Conservation (phyloP, 2,113 vertebrate genomes). For the Baryphthengus martii region DNA sequence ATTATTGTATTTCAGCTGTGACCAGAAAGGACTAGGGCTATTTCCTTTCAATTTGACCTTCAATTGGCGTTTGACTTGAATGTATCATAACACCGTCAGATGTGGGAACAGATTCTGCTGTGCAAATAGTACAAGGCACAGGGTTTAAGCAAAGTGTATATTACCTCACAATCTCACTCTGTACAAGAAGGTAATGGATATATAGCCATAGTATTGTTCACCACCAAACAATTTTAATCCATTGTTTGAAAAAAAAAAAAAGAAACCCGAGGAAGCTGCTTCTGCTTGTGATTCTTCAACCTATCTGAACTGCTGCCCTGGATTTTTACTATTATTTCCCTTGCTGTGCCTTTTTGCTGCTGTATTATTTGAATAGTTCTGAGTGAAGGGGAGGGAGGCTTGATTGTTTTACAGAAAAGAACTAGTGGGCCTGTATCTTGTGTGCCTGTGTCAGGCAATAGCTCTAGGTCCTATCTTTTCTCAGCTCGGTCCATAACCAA, state of each 20-base stretch:
- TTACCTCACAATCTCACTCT: neutral
- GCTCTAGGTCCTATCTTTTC: neutral
- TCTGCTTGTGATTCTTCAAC: neutral
- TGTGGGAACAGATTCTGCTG: neutral
- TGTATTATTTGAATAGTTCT: neutral
- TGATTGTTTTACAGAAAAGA: neutral
- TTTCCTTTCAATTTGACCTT: neutral
- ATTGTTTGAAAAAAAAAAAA: neutral
- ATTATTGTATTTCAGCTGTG: neutral
- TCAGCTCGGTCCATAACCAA: neutral
- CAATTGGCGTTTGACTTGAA: neutral
- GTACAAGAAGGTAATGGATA: neutral
- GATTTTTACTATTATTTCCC: neutral
- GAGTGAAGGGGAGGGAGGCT: neutral
- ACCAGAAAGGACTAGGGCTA: neutral
- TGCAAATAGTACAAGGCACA: neutral
- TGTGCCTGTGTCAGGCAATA: neutral
- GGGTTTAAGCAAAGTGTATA: neutral
- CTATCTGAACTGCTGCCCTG: neutral
- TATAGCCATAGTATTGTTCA: neutral
- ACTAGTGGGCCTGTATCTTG: neutral
- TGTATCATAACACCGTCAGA: neutral
- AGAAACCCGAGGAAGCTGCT: neutral
- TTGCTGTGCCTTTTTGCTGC: neutral
- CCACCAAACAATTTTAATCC: neutral